Conservation (phyloP, 2,888 invertebrate species). For the Abrostola triplasia region DNA sequence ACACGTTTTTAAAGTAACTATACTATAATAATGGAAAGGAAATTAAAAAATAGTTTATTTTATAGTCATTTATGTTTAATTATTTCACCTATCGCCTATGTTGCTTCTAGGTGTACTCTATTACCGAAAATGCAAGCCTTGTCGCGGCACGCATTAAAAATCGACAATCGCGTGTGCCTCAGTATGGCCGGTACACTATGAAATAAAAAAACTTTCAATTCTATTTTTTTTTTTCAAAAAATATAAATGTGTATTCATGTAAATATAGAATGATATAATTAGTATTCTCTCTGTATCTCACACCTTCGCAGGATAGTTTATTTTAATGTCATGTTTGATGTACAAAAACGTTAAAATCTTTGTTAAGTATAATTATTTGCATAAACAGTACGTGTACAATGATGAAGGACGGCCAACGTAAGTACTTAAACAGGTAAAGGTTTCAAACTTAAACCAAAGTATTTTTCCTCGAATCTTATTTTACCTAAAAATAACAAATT, state of each 20-base stretch:
- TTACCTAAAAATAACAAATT: slow-evolving; percentile 7
- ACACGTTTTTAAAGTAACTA: not conserved
- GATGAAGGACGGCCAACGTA: slow-evolving; percentile 34
- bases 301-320: not conserved
- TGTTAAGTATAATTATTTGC: slow-evolving; percentile 10
- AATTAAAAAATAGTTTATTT: not conserved
- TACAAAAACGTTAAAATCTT: slow-evolving; percentile 28
- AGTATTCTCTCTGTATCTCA: too few species aligned
- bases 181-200: slow-evolving; percentile 47
- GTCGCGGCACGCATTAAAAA: slow-evolving; percentile 77
- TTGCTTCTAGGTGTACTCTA: slow-evolving; percentile 65
- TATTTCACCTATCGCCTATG: slow-evolving; percentile 8
- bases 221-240: too few species aligned
- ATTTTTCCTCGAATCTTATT: slow-evolving; percentile 40
- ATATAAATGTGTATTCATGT: too few species aligned
- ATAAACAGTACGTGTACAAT: slow-evolving; percentile 23
- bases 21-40: not conserved
- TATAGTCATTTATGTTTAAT: not conserved
- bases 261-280: too few species aligned
- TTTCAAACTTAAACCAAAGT: slow-evolving; percentile 26
- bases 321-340: not conserved
- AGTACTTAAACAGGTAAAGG: slow-evolving; percentile 37
- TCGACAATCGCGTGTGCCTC: slow-evolving; percentile 67
- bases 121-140: slow-evolving; percentile 79
- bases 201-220: slow-evolving; percentile 5